Conservation (phyloP, 2,797 vertebrate species). For the Dermochelys coriacea region DNA sequence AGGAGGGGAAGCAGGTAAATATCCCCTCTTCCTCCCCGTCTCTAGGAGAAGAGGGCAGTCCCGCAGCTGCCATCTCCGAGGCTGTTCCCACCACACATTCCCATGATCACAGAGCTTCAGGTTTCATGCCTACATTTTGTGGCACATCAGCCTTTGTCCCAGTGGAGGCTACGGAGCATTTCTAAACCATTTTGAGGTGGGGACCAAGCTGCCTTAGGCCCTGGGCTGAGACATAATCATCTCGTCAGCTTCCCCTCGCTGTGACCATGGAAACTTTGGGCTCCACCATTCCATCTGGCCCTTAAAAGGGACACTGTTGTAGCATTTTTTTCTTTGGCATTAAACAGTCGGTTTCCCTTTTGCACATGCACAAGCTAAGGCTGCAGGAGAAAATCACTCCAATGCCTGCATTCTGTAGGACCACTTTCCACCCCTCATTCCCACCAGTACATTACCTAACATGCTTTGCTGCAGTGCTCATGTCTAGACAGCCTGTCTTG, state of each 20-base stretch:
- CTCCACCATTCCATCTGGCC: background rate
- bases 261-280: background rate
- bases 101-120: background rate
- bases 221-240: background rate
- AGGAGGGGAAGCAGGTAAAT: background rate
- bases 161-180: background rate
- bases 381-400: background rate
- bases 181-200: background rate
- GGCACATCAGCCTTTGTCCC: background rate
- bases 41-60: background rate
- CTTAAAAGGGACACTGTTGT: background rate
- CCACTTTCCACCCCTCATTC: background rate
- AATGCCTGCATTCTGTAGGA: background rate
- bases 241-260: background rate
- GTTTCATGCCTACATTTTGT: background rate
- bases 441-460: accelerated
- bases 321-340: background rate
- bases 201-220: background rate
- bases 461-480: background rate
- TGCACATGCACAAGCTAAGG: background rate
- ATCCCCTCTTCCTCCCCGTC: background rate
- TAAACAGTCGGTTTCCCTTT: background rate
- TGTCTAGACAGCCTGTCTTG: background rate
- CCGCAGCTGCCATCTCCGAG: too few species aligned
- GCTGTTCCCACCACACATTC: accelerated